Base-by-base conservation (phyloP, 1,140 invertebrate species). In the Drosophila micromelanica region DNA sequence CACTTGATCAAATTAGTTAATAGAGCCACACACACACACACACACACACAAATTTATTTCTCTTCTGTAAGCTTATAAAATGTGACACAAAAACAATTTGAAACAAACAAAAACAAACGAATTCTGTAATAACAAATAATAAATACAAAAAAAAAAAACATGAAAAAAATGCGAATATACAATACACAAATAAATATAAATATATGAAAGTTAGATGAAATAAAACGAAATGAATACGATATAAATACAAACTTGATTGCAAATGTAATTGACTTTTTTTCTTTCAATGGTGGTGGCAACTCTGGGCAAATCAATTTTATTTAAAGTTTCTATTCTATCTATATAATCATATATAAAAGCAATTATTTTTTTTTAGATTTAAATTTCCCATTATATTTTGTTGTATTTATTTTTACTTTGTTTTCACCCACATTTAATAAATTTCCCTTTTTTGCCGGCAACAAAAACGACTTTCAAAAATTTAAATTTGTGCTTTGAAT, bases 171-270 rank as follows among this genome's bases (percentile, higher is more conserved):
- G 43, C 55, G 73, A 63, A 73, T 62, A 69, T 55, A 82, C 49
- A 45, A 67, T 76, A 76, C 42, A 59, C 32, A 42, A 40, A 42
- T 27, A 13, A 23, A 48, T n/a, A 27, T 48, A 48, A 62, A 78
- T 81, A 81, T 75, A 82, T 70, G 78, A 73, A 77, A 80, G 69
- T 81, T 81, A 77, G 78, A 80, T 76, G 74, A 81, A 82, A 81
- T 80, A 68, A 80, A 81, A 69, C 56, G 59, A 63, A 77, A 68
- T 55, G 70, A 43, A 77, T 70, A 62, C 12, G 5, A 56, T 11
- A 42, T 56, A 43, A 43, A 57, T 45, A 17, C n/a, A 54, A 54
- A 45, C 37, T 27, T 55, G 40, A 55, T 23, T 55, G 38, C 37
- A 55, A 15, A n/a, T 23, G 9, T 23, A 13, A 42, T 11, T 38